Base-by-base conservation (phyloP, 1,140 invertebrate species). In the Papilio xuthus region DNA sequence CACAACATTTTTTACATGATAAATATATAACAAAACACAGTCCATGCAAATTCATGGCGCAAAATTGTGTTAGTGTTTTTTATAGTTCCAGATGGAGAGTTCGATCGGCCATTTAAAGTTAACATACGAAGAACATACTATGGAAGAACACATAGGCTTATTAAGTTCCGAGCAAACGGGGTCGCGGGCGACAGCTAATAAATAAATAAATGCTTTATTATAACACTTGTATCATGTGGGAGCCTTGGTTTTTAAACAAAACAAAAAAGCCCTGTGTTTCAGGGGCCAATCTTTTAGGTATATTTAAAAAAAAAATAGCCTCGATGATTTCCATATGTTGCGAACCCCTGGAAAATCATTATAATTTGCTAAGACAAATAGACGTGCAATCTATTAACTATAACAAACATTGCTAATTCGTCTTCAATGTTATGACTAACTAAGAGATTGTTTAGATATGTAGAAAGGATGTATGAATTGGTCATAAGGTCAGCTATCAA, bases 361-460 rank as follows among this genome's bases (percentile, higher is more conserved):
- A 67, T 67, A 67, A 67, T 67, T 67, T 67, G 26, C 13, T 67
- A 28, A 28, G 60, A 67, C 60, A 67, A 67, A 67, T 67, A 67
- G 60, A 32, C 60, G 13, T 28, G 60, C 15, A 67, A 67, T 67
- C 60, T 28, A 67, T 67, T 67, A 60, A 60, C 53, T 60, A 67
- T 15, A 67, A 67, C 60, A 67, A 67, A 67, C 60, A 32, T 4
- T 28, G 32, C 23, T 63, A 63, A 26, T 53, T 53, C 53, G 15
- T 67, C 23, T 28, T 67, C 60, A 67, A 28, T 67, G 60, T 53
- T 53, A 53, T 53, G 15, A 28, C 12, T 28, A 67, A 50, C 47
- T 18, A 0, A 28, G 56, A 60, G 56, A 23, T 13, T 60, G 56
- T 60, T 60, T 13, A 60, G 56, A 67, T 28, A 23, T 28, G 26